A percentile compares a stretch with the other conserved stretches of the same genome.
These are phyloP conservation scores for Trissolcus japonicus DNA, from an alignment of 2,888 invertebrate genomes.

Conservation along the genomic window DNA sequence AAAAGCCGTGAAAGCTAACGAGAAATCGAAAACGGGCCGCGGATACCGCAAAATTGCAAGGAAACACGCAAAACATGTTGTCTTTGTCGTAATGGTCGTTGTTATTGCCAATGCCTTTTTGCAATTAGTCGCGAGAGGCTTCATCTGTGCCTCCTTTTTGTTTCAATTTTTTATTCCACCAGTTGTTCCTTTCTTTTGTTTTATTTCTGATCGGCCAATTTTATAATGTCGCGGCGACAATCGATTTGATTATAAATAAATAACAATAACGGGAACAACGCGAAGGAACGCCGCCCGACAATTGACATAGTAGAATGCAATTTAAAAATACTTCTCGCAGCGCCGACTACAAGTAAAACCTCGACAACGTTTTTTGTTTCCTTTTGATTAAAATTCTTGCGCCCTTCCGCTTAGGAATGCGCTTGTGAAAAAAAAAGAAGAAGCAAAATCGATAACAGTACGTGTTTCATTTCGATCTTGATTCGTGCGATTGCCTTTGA, in stretches of 20 bases:
- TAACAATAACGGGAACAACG: not conserved
- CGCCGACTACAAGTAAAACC: slow-evolving; percentile 12
- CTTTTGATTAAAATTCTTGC: slow-evolving; percentile 32
- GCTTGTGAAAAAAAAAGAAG: slow-evolving; percentile 10
- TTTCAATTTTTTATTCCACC: slow-evolving; percentile 20
- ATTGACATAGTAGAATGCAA: slow-evolving; percentile 33
- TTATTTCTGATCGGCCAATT: no score
- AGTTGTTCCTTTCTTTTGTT: no score
- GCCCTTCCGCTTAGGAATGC: slow-evolving; percentile 16
- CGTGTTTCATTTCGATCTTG: slow-evolving; percentile 18
- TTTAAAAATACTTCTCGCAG: slow-evolving; percentile 27
- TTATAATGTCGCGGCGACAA: slow-evolving; percentile 5
- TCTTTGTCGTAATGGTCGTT: slow-evolving; percentile 38
- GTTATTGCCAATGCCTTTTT: slow-evolving; percentile 36
- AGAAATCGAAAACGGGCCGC: slow-evolving; percentile 42
- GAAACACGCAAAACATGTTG: slow-evolving; percentile 38
- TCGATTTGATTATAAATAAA: slow-evolving; percentile 6
- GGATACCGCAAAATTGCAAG: slow-evolving; percentile 40
- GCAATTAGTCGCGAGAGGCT: slow-evolving; percentile 23
- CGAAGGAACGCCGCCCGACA: not conserved
- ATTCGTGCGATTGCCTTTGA: slow-evolving; percentile 60
- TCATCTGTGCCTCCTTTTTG: slow-evolving; percentile 18
- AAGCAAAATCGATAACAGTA: slow-evolving; percentile 10
- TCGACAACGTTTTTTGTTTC: not conserved
- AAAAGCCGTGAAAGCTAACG: slow-evolving; percentile 54